Percentiles rank a stretch among this genome's conserved stretches.
These are phyloP conservation scores for Brachyrhaphis roseni DNA, from an alignment of 2,797 vertebrate genomes.

Conservation along the genomic window DNA sequence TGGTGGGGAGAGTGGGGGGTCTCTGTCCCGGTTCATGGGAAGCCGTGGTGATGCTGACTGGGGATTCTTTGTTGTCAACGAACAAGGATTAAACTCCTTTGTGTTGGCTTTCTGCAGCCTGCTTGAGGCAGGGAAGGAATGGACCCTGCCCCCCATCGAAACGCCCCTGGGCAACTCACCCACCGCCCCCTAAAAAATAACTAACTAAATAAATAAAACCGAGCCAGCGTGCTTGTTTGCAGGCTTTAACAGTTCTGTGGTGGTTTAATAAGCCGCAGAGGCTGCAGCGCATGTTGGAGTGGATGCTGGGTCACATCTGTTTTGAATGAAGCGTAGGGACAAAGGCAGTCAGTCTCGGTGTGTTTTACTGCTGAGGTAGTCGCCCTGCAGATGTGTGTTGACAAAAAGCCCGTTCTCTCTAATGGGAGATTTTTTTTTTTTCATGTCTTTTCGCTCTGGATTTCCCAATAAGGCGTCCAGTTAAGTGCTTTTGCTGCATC, in stretches of 20 bases:
- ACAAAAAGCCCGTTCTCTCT: not conserved
- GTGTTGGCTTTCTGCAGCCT: constrained; percentile 61
- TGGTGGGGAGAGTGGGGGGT: constrained; percentile 7
- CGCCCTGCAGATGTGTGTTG: constrained; percentile 55
- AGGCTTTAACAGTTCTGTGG: not conserved
- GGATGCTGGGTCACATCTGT: constrained; percentile 69
- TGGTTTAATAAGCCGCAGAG: constrained; percentile 10
- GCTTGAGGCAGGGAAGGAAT: constrained; percentile 22
- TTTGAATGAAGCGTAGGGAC: constrained; percentile 65
- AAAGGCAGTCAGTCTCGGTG: constrained; percentile 56
- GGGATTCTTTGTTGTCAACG: constrained; percentile 56
- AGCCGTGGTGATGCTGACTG: constrained; percentile 26
- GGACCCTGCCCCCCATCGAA: constrained; percentile 54
- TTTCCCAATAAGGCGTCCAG: not conserved
- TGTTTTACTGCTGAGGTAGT: constrained; percentile 39
- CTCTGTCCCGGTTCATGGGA: constrained; percentile 36
- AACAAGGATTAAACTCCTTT: constrained; percentile 70
- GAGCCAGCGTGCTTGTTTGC: constrained; percentile 15
- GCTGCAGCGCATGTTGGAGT: constrained; percentile 44
- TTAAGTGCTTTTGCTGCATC: not conserved
- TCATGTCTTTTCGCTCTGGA: not conserved
- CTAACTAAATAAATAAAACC: not conserved
- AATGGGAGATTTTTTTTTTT: not conserved
- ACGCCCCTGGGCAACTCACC: constrained; percentile 32
- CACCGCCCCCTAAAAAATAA: not conserved